Base-by-base conservation (phyloP, 2,888 invertebrate genomes). In the Hylaea fasciaria region DNA sequence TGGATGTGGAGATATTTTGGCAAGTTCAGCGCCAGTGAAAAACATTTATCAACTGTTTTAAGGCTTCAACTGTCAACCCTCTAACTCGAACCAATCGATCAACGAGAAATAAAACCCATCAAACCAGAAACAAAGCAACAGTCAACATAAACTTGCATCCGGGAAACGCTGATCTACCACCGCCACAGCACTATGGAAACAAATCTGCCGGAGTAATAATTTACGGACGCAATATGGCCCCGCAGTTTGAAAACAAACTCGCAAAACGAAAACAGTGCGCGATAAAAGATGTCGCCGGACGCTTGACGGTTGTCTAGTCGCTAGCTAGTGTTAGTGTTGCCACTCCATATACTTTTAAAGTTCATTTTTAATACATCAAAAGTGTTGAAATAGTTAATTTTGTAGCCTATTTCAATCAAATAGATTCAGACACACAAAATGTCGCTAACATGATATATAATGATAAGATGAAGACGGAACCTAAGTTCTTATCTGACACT, bases 131-230 rank as follows among this genome's bases (percentile, higher is more conserved):
- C 87, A 88, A 86, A 85, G 82, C 85, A 81, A 79, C 80, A 81
- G 85, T 87, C 89, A 88, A 83, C 89, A 86, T 88, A 87, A 89
- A 90, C 88, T 85, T 88, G 86, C 89, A 89, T 87, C 87, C 89
- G 86, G 85, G 80, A 82, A 85, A 86, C 83, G 78, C 83, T 91
- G 91, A 91, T 90, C 85, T 83, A 91, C 91, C 81, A 86, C 86
- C 78, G 86, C 90, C 89, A 82, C 90, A 86, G 83, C 85, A 86
- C 90, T 90, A 89, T 91, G 87, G 89, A 87, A 87, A 90, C 91
- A 91, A 91, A 90, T 91, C 90, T 90, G 87, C 83, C 84, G 75
- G 80, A 73, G 85, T 80, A 85, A 91, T 90, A 90, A 91, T 88
- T 92, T 88, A 91, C 86, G 82, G 81, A 82, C 85, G 85, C 89